A percentile compares a stretch with the other conserved stretches of the same genome.
Evolutionary conservation across 1,140 invertebrate genomes (phyloP).

Genomic region (Eurytemora carolleeae): DNA sequence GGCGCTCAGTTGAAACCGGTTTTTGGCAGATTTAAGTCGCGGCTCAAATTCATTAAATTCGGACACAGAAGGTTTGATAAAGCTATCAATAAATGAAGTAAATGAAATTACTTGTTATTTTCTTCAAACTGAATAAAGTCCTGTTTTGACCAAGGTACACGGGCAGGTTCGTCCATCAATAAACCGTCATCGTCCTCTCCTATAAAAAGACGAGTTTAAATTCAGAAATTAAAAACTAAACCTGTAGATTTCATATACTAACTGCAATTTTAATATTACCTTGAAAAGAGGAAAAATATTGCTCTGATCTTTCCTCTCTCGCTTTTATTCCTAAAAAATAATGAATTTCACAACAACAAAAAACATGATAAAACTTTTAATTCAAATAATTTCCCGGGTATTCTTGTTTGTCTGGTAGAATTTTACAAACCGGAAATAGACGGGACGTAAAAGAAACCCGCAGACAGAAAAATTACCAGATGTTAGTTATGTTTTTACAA

Average conservation of each 20-base stretch:
- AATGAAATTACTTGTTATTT: background rate
- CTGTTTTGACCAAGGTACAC: background rate
- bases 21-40: background rate
- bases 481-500: no score
- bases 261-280: background rate
- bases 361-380: background rate
- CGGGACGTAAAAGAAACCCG: no score
- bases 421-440: no score
- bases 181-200: background rate
- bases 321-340: conserved; percentile 4
- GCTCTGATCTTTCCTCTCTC: background rate
- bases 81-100: no score
- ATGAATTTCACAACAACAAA: background rate
- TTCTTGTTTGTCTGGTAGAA: no score
- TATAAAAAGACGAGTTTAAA: background rate
- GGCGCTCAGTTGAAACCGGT: no score
- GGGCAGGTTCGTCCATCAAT: background rate
- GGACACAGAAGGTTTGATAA: background rate
- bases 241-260: background rate
- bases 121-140: background rate
- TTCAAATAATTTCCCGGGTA: no score
- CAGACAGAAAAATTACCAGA: no score
- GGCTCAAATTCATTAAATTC: background rate
- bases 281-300: conserved; percentile 1
- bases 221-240: background rate